Evolutionary conservation across 2,113 vertebrate species (phyloP).

Genomic region (Campylomormyrus tamandua): DNA sequence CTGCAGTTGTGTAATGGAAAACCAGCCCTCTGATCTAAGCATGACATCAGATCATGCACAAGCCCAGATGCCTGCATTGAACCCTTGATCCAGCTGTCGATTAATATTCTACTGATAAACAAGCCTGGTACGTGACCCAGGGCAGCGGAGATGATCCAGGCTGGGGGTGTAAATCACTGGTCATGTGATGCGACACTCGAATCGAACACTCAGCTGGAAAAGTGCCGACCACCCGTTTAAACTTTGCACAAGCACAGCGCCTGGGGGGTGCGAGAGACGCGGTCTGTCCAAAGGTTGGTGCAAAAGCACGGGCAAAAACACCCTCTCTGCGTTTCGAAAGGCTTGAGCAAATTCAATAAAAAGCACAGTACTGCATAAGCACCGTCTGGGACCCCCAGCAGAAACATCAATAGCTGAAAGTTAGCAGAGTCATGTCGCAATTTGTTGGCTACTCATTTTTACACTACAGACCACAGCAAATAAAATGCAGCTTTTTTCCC

Average conservation of each 20-base stretch:
- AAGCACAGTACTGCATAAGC: background rate
- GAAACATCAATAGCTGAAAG: background rate
- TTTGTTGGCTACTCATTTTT: background rate
- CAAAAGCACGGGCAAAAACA: background rate
- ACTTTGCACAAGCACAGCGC: background rate
- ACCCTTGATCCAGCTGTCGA: background rate
- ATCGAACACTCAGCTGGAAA: background rate
- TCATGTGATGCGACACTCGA: background rate
- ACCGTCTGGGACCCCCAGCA: background rate
- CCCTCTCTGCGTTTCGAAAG: background rate
- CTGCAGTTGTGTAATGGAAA: background rate
- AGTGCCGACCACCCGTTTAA: background rate
- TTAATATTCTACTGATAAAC: background rate
- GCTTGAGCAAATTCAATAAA: background rate
- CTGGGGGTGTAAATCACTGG: background rate
- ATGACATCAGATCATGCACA: background rate
- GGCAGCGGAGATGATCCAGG: background rate
- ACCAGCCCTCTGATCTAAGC: background rate
- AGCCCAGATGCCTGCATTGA: background rate
- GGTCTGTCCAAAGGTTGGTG: conserved; percentile 48
- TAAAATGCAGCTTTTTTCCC: background rate
- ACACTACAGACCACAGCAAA: background rate
- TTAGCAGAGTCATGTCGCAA: background rate
- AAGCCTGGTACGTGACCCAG: background rate
- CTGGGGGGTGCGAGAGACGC: background rate